Conservation (phyloP, 2,113 vertebrate genomes). For the Macrotus californicus region DNA sequence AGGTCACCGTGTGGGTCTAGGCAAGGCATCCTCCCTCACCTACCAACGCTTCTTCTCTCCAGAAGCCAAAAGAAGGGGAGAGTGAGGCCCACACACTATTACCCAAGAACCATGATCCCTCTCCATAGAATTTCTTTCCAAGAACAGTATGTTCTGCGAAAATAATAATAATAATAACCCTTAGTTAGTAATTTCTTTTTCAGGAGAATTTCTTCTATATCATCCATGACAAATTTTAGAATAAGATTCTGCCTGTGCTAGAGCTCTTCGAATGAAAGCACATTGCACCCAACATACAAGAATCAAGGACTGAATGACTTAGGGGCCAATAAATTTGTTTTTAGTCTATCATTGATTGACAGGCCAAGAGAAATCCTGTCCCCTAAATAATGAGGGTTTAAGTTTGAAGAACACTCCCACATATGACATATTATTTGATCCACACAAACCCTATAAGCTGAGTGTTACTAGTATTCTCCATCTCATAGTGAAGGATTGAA, state of each 20-base stretch:
- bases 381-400: background rate
- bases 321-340: background rate
- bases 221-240: slow-evolving; percentile 8
- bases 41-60: background rate
- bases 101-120: background rate
- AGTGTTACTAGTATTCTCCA: background rate
- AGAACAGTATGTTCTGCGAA: background rate
- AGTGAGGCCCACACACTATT: background rate
- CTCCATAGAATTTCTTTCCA: slow-evolving; percentile 6
- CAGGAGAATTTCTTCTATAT: background rate
- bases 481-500: background rate
- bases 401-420: background rate
- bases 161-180: background rate
- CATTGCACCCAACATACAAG: background rate
- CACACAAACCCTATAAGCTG: background rate
- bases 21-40: background rate
- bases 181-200: background rate
- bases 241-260: background rate
- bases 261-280: background rate
- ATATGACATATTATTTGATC: background rate
- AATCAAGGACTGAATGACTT: background rate
- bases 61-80: background rate
- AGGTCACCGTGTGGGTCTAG: background rate
- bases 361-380: background rate
- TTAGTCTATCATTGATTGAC: background rate